phyloP scores from a whole-genome alignment of 2,888 invertebrate genomes.

The Campaea margaritaria region DNA sequence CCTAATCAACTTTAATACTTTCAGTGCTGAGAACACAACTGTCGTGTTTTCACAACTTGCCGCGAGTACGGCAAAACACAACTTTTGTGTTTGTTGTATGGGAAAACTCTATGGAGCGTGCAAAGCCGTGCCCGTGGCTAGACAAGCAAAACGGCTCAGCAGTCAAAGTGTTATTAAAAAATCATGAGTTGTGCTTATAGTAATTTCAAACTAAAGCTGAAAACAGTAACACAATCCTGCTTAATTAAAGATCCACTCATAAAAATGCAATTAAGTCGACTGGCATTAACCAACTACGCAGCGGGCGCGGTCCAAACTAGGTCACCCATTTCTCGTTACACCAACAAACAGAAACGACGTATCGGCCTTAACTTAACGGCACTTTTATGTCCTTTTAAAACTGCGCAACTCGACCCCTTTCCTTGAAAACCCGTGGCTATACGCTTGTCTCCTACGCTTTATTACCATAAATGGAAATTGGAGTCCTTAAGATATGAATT shows the following conservation, averaged over 20 bases:
- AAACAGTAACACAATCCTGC: conserved; percentile 36
- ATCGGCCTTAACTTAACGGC: conserved; percentile 56
- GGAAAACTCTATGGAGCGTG: too few relatives aligned
- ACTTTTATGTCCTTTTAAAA: conserved; percentile 65
- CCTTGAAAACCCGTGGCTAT: conserved; percentile 52
- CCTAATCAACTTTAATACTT: too few relatives aligned
- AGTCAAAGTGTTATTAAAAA: too few relatives aligned
- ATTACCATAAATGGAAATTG: conserved; percentile 47
- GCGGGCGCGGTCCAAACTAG: conserved; percentile 77
- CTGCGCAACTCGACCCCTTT: conserved; percentile 60
- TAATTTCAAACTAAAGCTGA: conserved; percentile 13
- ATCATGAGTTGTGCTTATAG: too few relatives aligned
- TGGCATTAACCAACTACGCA: conserved; percentile 56
- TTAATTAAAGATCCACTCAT: conserved; percentile 46
- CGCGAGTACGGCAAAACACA: too few relatives aligned
- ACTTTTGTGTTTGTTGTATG: too few relatives aligned
- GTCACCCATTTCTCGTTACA: conserved; percentile 77
- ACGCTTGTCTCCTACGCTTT: conserved; percentile 24
- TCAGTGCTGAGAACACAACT: too few relatives aligned
- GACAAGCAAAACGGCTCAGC: too few relatives aligned
- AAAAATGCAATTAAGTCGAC: conserved; percentile 73
- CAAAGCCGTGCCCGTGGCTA: too few relatives aligned
- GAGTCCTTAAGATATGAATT: conserved; percentile 45
- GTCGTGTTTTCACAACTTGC: too few relatives aligned
- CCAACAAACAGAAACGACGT: conserved; percentile 59